A percentile compares a stretch with the other conserved stretches of the same genome.
phyloP scores from a whole-genome alignment of 2,888 invertebrate genomes.

The Stegana nigrithorax region DNA sequence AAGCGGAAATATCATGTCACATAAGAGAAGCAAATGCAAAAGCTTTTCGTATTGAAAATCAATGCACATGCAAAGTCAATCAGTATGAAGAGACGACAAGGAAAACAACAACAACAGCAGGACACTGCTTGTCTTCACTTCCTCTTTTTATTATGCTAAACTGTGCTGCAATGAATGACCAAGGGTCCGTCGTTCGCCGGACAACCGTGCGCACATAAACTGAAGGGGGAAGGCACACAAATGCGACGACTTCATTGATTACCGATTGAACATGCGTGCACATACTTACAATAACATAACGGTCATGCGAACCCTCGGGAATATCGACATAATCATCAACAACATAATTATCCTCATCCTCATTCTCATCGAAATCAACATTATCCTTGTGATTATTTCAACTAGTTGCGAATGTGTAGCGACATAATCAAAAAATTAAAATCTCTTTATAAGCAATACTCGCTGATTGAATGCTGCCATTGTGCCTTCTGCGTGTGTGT shows the following conservation, averaged over 20 bases:
- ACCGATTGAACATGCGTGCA: constrained; percentile 48
- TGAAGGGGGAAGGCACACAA: constrained; percentile 12
- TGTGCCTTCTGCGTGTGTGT: constrained; percentile 46
- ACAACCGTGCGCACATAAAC: constrained; percentile 17
- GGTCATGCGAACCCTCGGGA: constrained; percentile 36
- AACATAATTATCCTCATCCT: constrained; percentile 5
- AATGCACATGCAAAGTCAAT: constrained; percentile 12
- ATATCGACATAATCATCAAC: constrained; percentile 30
- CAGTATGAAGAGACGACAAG: constrained; percentile 33
- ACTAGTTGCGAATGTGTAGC: constrained; percentile 20
- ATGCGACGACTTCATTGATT: constrained; percentile 53
- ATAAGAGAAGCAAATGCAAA: constrained; percentile 30
- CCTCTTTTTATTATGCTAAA: constrained; percentile 59
- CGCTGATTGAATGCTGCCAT: constrained; percentile 65
- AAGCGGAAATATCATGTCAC: constrained; percentile 60
- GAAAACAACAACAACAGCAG: too few species aligned
- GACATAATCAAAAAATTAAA: constrained; percentile 68
- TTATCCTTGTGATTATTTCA: not conserved
- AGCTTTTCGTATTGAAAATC: not conserved
- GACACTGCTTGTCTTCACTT: constrained; percentile 23
- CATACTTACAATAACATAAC: constrained; percentile 36
- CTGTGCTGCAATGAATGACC: constrained; percentile 43
- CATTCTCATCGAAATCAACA: not conserved
- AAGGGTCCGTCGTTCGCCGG: constrained; percentile 11
- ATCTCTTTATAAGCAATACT: constrained; percentile 65